Base-by-base conservation (phyloP, 2,113 vertebrate species). In the Nibea albiflora region DNA sequence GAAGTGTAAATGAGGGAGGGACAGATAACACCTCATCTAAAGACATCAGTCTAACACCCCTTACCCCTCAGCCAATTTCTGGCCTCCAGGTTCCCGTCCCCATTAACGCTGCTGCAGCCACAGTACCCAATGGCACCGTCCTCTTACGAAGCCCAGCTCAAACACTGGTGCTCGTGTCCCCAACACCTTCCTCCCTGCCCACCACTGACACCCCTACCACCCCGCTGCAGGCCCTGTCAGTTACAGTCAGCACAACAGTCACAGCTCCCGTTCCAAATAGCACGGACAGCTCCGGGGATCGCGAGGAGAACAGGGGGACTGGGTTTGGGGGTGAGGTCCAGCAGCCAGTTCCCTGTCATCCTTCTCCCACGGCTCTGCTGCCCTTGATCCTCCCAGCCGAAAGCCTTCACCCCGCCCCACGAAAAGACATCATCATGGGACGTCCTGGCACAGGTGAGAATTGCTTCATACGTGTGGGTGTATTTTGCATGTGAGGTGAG, bases 391-490 rank as follows among this genome's bases (percentile, higher is more conserved):
- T 98, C 73, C 97, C 97, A 19, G 94, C 95, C 5, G 96, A 96
- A 89, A 96, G 94, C 71, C 93, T 95, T 84, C 97, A 97, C 80
- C 97, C 97, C 0, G 94, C 94, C 3, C 97, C 97, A 17, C 96
- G 97, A 84, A 98, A 97, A 88, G 96, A 97, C 88, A 96, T 98
- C 91, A 97, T 98, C 89, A 97, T 98, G 96, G 97, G 97, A 83
- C 95, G 97, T 22, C 97, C 97, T 22, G 97, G 97, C 80, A 97
- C 97, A 93, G 97, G 97, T 98, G 96, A 96, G 95, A 85, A 24
- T 28, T 44, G 11, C 42, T 82, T 16, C 49, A 60, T 61, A 53
- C 22, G 20, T 78, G 61, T 73, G 24, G 7, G 24, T 75, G 64
- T 64, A 31, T 60, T 75, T 60, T 71, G 54, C n/a, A 24, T 75